Percentiles rank a stretch among this genome's conserved stretches.
phyloP scores from a whole-genome alignment of 2,797 vertebrate genomes.

The Cheirogaleus major region DNA sequence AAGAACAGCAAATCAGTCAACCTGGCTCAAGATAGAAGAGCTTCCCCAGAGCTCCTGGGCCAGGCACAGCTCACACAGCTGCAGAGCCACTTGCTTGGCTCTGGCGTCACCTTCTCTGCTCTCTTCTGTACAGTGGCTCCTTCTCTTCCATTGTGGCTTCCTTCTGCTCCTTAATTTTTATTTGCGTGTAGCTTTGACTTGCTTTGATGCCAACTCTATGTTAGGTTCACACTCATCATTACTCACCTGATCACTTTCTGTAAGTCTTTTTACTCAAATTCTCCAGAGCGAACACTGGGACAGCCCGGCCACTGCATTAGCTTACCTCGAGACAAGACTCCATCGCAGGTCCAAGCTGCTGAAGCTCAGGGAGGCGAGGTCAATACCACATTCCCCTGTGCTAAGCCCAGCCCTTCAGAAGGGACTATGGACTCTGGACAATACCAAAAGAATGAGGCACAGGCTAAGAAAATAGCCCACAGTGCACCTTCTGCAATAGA shows the following conservation, averaged over 20 bases:
- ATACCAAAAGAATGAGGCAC: not conserved
- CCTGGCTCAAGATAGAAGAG: not conserved
- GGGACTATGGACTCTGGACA: not conserved
- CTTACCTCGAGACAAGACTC: not conserved
- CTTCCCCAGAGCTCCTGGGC: not conserved
- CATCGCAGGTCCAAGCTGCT: not conserved
- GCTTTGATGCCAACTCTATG: not conserved
- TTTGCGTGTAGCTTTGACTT: not conserved
- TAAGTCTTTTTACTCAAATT: not conserved
- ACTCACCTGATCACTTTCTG: not conserved
- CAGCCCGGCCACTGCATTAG: not conserved
- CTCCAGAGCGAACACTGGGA: not conserved
- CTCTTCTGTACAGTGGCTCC: not conserved
- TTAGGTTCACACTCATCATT: not conserved
- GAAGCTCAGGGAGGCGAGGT: not conserved
- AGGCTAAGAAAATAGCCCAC: not conserved
- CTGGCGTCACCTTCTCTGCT: not conserved
- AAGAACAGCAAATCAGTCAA: not conserved
- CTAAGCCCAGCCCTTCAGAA: not conserved
- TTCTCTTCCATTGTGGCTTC: not conserved
- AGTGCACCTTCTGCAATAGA: not conserved
- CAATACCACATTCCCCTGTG: not conserved
- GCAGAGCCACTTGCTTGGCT: too few relatives aligned
- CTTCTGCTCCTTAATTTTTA: not conserved
- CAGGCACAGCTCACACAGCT: rapidly evolving